These are phyloP conservation scores for Trichogramma evanescens DNA, from an alignment of 2,888 invertebrate species.

Conservation along the genomic window DNA sequence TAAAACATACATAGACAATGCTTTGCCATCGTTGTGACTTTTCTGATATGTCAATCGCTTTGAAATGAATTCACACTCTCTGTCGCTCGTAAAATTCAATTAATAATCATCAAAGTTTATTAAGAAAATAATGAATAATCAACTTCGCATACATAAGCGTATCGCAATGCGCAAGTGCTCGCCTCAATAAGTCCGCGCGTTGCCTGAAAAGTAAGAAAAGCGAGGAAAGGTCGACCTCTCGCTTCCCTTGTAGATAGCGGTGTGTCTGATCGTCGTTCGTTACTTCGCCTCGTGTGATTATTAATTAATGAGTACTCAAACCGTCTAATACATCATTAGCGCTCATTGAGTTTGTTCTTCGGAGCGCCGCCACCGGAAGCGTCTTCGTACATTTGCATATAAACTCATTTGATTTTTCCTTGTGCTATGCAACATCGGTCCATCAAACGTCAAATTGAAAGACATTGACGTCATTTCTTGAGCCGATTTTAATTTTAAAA, in stretches of 20 bases:
- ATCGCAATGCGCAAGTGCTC: too few relatives aligned
- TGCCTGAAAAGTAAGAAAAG: neutral
- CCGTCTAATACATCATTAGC: too few relatives aligned
- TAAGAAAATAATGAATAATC: neutral
- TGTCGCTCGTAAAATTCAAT: neutral
- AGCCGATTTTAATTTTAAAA: too few relatives aligned
- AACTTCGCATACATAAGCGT: neutral
- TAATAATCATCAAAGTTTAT: neutral
- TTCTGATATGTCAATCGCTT: too few relatives aligned
- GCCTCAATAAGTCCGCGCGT: too few relatives aligned
- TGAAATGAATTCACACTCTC: neutral
- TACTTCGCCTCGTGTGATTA: too few relatives aligned
- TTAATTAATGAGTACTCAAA: too few relatives aligned
- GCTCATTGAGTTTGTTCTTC: constrained; percentile 1
- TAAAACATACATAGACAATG: too few relatives aligned
- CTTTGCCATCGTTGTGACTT: too few relatives aligned
- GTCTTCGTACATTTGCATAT: constrained; percentile 8
- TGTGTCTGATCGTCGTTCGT: constrained; percentile 24
- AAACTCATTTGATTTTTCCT: too few relatives aligned
- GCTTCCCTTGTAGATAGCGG: constrained; percentile 45
- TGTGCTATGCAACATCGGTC: neutral
- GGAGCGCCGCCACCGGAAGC: constrained; percentile 7
- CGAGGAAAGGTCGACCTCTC: constrained; percentile 40
- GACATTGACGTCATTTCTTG: constrained; percentile 15
- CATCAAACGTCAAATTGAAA: constrained; percentile 19